Base-by-base conservation (phyloP, 2,888 invertebrate species). In the Philaethria dido region DNA sequence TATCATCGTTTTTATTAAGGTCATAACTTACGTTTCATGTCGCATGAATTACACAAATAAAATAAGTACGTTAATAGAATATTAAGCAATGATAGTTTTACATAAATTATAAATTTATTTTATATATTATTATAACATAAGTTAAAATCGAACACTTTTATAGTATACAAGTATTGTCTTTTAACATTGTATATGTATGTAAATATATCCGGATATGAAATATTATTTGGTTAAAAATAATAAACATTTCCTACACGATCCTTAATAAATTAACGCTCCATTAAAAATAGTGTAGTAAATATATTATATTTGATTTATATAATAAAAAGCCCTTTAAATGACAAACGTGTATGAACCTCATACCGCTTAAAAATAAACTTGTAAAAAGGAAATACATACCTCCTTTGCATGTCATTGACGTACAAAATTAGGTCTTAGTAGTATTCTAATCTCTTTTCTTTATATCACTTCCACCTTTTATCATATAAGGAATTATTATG, bases 401-500 rank as follows among this genome's bases (percentile, higher is more conserved):
- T 52, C 9, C 52, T 16, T 29, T 3, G 2, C 16, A 16, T 5
- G 2, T 16, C 9, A 9, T 2, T 33, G 16, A 52, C 1, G 16
- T 33, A 16, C 2, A 11, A 4, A 9, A 29, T 16, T 16, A 16
- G 2, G 4, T 33, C 6, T 52, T 18, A 33, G 8, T 50, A n/a
- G 33, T 33, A 52, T 9, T 33, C 11, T 33, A 11, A 33, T 33
- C 3, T 33, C 3, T 52, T 5, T 11, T 14, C 11, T 42, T 42
- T 22, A 39, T 14, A 25, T 25, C 14, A 45, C 18, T 33, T 52
- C 16, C 42, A 52, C 22, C 54, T 52, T 60, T 59, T 39, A 20
- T 29, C 61, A 16, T 48, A 66, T 65, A 68, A 63, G 66, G 66
- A 44, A 52, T 62, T 54, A 39, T 71, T 69, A 69, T 64, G 69